These are phyloP conservation scores for Eilema sororculum DNA, from an alignment of 2,888 invertebrate species.

Conservation along the genomic window DNA sequence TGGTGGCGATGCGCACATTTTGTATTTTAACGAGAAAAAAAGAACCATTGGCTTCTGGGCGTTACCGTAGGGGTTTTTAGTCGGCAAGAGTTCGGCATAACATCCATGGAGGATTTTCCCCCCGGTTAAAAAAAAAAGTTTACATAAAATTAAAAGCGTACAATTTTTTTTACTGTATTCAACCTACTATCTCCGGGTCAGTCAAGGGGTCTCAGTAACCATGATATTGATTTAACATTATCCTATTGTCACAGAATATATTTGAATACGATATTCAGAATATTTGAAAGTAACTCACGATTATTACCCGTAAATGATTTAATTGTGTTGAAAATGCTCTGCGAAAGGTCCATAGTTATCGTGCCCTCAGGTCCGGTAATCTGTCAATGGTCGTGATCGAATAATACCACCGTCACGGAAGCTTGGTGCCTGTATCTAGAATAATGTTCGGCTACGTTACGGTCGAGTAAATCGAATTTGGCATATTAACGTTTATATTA, in stretches of 20 bases:
- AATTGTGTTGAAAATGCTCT: constrained; percentile 50
- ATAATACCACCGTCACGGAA: constrained; percentile 69
- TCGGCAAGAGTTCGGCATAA: too few species aligned
- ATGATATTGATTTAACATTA: neutral
- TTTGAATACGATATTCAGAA: constrained; percentile 50
- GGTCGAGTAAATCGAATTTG: neutral
- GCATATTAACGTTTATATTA: neutral
- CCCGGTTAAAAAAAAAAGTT: too few species aligned
- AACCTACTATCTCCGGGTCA: neutral
- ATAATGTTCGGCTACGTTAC: constrained; percentile 26
- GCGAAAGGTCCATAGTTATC: constrained; percentile 48
- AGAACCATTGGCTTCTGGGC: neutral
- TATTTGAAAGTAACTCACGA: constrained; percentile 61
- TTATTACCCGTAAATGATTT: constrained; percentile 48
- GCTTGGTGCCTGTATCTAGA: constrained; percentile 57
- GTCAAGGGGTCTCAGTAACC: neutral
- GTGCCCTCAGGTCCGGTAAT: constrained; percentile 53
- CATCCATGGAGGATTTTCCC: too few species aligned
- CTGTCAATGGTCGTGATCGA: constrained; percentile 55
- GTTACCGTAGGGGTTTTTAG: too few species aligned
- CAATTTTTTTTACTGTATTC: neutral
- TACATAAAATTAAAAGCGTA: too few species aligned
- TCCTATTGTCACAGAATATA: neutral
- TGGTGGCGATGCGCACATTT: neutral
- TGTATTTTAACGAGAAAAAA: neutral